Conservation (phyloP, 1,140 invertebrate genomes). For the Diorhabda elongata region DNA sequence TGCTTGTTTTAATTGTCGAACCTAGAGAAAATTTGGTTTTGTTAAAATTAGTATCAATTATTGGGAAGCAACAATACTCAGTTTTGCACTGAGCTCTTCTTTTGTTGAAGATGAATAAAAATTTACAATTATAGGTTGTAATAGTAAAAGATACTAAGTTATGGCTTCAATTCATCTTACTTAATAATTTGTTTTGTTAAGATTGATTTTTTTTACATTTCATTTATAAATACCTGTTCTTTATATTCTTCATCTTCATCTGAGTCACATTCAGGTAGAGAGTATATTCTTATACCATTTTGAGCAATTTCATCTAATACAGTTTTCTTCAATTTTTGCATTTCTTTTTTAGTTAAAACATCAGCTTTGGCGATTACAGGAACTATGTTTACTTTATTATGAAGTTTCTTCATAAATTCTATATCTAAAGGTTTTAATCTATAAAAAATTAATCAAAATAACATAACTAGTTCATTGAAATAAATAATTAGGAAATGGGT, state of each 20-base stretch:
- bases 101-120: too few relatives aligned
- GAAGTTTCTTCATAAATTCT: constrained; percentile 97
- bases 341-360: constrained; percentile 94
- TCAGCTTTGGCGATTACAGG: constrained; percentile 99
- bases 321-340: constrained; percentile 80
- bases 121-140: too few relatives aligned
- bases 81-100: too few relatives aligned
- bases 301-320: constrained; percentile 79
- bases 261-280: constrained; percentile 92
- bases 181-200: too few relatives aligned
- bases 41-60: too few relatives aligned
- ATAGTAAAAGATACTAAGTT: too few relatives aligned
- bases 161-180: too few relatives aligned
- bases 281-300: constrained; percentile 89
- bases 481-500: too few relatives aligned
- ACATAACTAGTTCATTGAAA: too few relatives aligned
- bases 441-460: constrained; percentile 22
- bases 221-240: constrained; percentile 61
- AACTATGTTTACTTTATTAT: constrained; percentile 98
- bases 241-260: constrained; percentile 94
- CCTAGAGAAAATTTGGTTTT: constrained; percentile 46
- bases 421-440: constrained; percentile 86
- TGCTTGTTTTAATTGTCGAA: constrained; percentile 85
- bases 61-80: too few relatives aligned
- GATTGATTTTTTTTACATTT: too few relatives aligned